Evolutionary conservation across 2,797 vertebrate genomes (phyloP), one percentile per base, ranked within the genome.

Genomic region (Oreortyx pictus): DNA sequence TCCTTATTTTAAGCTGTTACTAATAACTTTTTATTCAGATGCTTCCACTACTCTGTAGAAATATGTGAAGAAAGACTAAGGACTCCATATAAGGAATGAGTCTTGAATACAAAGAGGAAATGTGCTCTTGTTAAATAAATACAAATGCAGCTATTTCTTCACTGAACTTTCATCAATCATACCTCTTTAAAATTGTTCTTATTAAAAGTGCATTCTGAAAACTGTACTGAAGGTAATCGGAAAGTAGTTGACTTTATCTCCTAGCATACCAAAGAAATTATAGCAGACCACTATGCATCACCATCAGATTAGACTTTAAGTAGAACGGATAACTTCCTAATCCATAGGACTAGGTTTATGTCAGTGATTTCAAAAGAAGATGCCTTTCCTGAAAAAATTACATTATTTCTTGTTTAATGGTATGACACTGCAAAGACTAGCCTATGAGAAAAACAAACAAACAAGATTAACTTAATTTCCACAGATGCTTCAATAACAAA

Each of bases 341-440:
- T 97, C 86, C 82, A 80, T 95, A 92, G 81, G 49, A 84, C 66
- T 89, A 97, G 81, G 97, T 96, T 97, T 93, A 97, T 94, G 77
- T 82, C 82, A 94, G 88, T 64, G 73, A 86, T 93, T 94, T 92
- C 43, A 62, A 93, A 95, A 67, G 82, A 92, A 89, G 37, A 94
- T 54, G 37, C 67, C 85, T 96, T 89, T 67, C 81, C 68, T 89
- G 62, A 39, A 96, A 94, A 94, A 80, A 96, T 41, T 59, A 33
- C 84, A 81, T 85, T 95, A 96, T 92, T 97, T 96, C 92, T 94
- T 94, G 62, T 92, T 91, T 94, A 96, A 95, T 6, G 2, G 78
- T 75, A 89, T 84, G 66, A 87, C 78, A 85, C 41, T 90, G 64
- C 11, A 94, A 92, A 92, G 82, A 96, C 82, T 87, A 85, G 44